Percentiles rank a stretch among this genome's conserved stretches.
phyloP scores from a whole-genome alignment of 2,113 vertebrate species.

The Penelope pileata region DNA sequence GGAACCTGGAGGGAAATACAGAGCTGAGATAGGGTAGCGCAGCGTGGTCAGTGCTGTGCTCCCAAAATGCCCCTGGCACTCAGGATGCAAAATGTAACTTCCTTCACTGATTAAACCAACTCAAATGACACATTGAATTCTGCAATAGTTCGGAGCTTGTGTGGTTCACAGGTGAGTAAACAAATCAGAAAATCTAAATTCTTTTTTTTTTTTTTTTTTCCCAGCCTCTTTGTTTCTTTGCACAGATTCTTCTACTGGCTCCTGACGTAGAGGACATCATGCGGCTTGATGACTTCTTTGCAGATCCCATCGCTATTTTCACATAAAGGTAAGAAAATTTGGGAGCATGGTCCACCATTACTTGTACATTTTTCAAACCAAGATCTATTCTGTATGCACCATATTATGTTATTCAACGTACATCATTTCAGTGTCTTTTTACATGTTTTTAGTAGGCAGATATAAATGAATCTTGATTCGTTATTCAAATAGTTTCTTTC shows the following conservation, averaged over 20 bases:
- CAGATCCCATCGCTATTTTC: background rate
- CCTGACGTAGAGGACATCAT: background rate
- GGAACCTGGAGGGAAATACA: background rate
- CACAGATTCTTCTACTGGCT: background rate
- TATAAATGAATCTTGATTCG: background rate
- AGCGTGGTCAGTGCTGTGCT: accelerated
- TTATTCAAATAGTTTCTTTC: background rate
- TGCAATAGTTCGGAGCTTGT: background rate
- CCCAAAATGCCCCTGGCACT: background rate
- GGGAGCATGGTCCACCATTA: accelerated
- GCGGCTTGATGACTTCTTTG: background rate
- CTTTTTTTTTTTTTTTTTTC: background rate
- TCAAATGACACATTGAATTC: background rate
- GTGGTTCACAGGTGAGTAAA: background rate
- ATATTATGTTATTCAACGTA: background rate
- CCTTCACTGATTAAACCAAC: background rate
- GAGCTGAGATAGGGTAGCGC: background rate
- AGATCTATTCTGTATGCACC: background rate
- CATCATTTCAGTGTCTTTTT: background rate
- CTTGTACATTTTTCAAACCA: background rate
- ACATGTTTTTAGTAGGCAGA: background rate
- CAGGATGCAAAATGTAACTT: background rate
- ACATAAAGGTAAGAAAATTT: background rate
- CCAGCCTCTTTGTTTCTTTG: background rate
- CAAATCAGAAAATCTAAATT: background rate